Conservation (phyloP, 1,140 invertebrate species). For the Goniozus legneri region DNA sequence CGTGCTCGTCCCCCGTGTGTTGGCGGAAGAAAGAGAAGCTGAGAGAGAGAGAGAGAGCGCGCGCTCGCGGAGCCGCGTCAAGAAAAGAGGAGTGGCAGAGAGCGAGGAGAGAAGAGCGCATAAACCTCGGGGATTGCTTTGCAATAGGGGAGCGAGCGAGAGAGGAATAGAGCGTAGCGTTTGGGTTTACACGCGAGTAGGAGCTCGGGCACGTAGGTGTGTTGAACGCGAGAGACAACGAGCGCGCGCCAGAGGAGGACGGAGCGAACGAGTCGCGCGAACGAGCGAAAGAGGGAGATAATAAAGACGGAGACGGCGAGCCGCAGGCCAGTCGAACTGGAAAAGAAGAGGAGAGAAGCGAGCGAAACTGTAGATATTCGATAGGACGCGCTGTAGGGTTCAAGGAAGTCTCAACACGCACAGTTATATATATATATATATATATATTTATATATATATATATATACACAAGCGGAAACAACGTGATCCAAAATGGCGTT, state of each 20-base stretch:
- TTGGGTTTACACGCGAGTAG: too few species aligned
- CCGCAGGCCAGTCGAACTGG: too few species aligned
- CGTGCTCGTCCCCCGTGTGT: too few species aligned
- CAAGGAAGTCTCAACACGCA: not conserved
- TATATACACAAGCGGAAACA: not conserved
- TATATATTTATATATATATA: not conserved
- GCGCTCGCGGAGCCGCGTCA: too few species aligned
- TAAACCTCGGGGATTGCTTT: not conserved
- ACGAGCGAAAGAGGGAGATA: too few species aligned
- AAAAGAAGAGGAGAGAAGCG: constrained; percentile 4
- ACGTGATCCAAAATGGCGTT: constrained; percentile 61
- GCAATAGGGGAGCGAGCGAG: not conserved
- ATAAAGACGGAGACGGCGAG: too few species aligned
- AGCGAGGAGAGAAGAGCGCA: constrained; percentile 9
- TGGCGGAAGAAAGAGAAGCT: constrained; percentile 15
- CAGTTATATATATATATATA: not conserved
- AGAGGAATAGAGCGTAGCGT: too few species aligned
- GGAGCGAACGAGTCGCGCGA: too few species aligned
- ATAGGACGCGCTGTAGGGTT: not conserved
- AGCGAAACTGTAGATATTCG: not conserved
- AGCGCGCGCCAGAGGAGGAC: too few species aligned
- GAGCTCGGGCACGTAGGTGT: constrained; percentile 18
- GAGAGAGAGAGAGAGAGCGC: constrained; percentile 14
- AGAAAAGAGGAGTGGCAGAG: too few species aligned
- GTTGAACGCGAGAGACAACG: not conserved